Percentiles rank a stretch among this genome's conserved stretches.
Evolutionary conservation across 2,797 vertebrate genomes (phyloP).

Genomic region (Hapalemur alaotrensis): DNA sequence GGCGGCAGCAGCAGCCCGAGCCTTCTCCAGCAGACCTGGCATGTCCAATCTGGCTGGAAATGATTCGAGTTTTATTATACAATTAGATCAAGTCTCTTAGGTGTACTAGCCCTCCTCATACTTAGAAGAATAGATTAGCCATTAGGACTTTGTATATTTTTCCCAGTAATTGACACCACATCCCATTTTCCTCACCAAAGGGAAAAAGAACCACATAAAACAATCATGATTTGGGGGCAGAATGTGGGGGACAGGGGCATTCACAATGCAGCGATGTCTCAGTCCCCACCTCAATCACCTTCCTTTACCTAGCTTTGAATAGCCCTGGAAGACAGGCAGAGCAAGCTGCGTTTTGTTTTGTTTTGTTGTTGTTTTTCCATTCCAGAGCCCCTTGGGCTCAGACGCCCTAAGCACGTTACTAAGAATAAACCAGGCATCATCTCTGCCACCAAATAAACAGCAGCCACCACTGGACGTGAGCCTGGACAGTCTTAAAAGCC

Average conservation of each 20-base stretch:
- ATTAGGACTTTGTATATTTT: slow-evolving; percentile 76
- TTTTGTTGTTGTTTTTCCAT: slow-evolving; percentile 17
- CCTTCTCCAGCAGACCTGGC: slow-evolving; percentile 23
- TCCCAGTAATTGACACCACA: slow-evolving; percentile 76
- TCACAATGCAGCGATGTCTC: neutral
- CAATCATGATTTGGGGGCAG: slow-evolving; percentile 71
- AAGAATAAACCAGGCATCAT: slow-evolving; percentile 54
- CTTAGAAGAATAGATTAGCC: slow-evolving; percentile 74
- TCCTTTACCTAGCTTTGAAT: neutral
- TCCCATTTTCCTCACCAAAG: slow-evolving; percentile 78
- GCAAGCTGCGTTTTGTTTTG: neutral
- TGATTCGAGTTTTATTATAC: slow-evolving; percentile 73
- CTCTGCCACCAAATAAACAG: neutral
- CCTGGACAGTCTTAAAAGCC: neutral
- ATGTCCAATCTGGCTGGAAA: slow-evolving; percentile 51
- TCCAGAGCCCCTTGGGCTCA: neutral
- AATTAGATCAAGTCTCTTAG: slow-evolving; percentile 74
- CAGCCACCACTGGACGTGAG: neutral
- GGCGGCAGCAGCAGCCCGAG: neutral
- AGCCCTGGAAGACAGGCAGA: neutral
- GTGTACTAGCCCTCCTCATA: slow-evolving; percentile 73
- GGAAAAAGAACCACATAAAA: slow-evolving; percentile 69
- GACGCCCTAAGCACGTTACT: neutral
- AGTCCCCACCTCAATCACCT: neutral
- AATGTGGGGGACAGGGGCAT: neutral